These are phyloP conservation scores for Drosophila ananassae DNA, from an alignment of 1,140 invertebrate species.

Conservation along the genomic window DNA sequence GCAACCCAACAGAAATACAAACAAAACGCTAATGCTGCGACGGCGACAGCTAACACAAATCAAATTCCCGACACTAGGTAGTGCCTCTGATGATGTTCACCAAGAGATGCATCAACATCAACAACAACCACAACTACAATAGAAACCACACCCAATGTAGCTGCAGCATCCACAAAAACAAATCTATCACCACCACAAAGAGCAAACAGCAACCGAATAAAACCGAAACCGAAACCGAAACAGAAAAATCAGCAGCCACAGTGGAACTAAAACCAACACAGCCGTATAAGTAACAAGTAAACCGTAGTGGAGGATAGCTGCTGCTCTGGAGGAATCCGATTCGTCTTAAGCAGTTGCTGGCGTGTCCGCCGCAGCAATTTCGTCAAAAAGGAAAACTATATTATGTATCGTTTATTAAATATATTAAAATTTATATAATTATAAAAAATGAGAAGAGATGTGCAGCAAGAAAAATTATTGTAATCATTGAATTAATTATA, in stretches of 20 bases:
- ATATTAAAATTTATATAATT: slow-evolving; percentile 84
- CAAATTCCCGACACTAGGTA: slow-evolving; percentile 84
- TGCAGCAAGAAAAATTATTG: slow-evolving; percentile 81
- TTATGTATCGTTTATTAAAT: slow-evolving; percentile 84
- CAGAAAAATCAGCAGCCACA: slow-evolving; percentile 42
- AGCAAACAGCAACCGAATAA: slow-evolving; percentile 36
- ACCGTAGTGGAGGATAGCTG: slow-evolving; percentile 35
- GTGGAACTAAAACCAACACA: slow-evolving; percentile 50
- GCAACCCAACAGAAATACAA: slow-evolving; percentile 73
- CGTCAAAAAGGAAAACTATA: slow-evolving; percentile 79
- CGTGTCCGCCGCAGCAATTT: slow-evolving; percentile 70
- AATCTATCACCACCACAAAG: slow-evolving; percentile 54
- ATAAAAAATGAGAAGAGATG: slow-evolving; percentile 78
- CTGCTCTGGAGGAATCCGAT: slow-evolving; percentile 46
- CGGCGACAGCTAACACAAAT: slow-evolving; percentile 77
- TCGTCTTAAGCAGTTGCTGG: slow-evolving; percentile 55
- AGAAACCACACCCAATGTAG: slow-evolving; percentile 48
- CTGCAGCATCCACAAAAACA: slow-evolving; percentile 59
- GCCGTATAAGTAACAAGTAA: slow-evolving; percentile 57
- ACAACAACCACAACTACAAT: slow-evolving; percentile 21
- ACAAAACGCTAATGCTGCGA: slow-evolving; percentile 66
- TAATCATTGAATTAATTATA: slow-evolving; percentile 83
- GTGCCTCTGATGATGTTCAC: slow-evolving; percentile 66
- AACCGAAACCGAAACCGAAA: slow-evolving; percentile 1
- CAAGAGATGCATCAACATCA: slow-evolving; percentile 41